Conservation (phyloP, 2,113 vertebrate species). For the Rhineura floridana region DNA sequence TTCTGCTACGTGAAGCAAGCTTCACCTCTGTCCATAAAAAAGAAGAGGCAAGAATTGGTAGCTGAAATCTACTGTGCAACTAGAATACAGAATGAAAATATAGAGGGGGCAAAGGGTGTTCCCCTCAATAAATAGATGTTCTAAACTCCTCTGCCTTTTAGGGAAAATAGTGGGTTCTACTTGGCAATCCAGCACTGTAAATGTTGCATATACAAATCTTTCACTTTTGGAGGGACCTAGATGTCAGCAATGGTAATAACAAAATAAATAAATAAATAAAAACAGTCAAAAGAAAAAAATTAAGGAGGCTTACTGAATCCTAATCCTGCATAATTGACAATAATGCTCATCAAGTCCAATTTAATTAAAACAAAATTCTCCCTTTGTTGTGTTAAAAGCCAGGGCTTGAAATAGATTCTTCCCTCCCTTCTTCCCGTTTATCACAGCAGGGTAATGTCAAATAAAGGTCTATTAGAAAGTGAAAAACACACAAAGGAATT, state of each 20-base stretch:
- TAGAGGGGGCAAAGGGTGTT: too few relatives aligned
- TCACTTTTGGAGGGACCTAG: constrained; percentile 12
- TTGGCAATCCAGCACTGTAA: neutral
- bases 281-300: neutral
- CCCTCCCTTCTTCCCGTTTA: constrained; percentile 36
- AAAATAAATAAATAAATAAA: constrained; percentile 32
- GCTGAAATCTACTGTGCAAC: neutral
- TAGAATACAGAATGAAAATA: neutral
- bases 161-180: neutral
- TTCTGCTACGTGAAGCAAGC: neutral
- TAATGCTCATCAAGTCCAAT: constrained; percentile 46
- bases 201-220: neutral
- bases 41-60: neutral
- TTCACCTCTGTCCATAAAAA: neutral
- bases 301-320: constrained; percentile 42
- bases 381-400: constrained; percentile 41
- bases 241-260: constrained; percentile 21
- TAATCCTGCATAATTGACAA: constrained; percentile 55
- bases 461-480: constrained; percentile 57
- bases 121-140: neutral
- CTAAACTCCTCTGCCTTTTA: neutral
- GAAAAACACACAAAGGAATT: constrained; percentile 65
- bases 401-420: constrained; percentile 55
- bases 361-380: constrained; percentile 53
- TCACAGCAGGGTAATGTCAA: constrained; percentile 63